Base-by-base conservation (phyloP, 2,113 vertebrate genomes). In the Chionodraco myersi region DNA sequence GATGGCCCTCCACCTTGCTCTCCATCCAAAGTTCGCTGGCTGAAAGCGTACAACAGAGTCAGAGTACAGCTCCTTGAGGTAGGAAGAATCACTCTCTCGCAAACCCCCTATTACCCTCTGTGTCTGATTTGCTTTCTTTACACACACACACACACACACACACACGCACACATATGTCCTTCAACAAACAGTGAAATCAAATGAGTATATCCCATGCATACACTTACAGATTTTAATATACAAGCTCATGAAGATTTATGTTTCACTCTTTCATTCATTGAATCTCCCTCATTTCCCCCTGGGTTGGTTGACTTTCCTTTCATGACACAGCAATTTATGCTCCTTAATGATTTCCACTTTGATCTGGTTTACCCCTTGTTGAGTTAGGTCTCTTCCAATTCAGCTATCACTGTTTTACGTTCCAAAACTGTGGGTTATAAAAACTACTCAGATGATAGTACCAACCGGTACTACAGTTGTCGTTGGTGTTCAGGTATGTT, bases 41-140 rank as follows among this genome's bases (percentile, higher is more conserved):
- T 94, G 34, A 94, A 92, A 54, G 88, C 91, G 0, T 94, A 91
- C 92, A 91, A 92, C 89, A 91, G 82, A 91, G 91, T 94, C n/a
- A 87, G 92, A 66, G 69, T 82, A 3, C 80, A 81, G 44, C 82
- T 91, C 0, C 86, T 88, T 0, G 78, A 92, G 91, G 93, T 94
- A 91, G 49, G 82, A 81, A 23, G 34, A 36, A 36, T 44, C 34
- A 2, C 49, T 54, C 11, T 69, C 5, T 72, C 11, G 0, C 30
- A 48, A 16, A n/a, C 13, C 9, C 11, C 36, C 16, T 11, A 6
- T 34, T 64, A 0, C 26, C 70, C 6, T 66, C 16, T 81, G n/a
- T 14, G 5, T 70, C 67, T 59, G 0, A 45, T 16, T 72, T 52
- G 47, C 34, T 79, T 14, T 70, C 36, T 0, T 36, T n/a, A 53